phyloP scores from a whole-genome alignment of 1,140 invertebrate species.

The Penaeus indicus region DNA sequence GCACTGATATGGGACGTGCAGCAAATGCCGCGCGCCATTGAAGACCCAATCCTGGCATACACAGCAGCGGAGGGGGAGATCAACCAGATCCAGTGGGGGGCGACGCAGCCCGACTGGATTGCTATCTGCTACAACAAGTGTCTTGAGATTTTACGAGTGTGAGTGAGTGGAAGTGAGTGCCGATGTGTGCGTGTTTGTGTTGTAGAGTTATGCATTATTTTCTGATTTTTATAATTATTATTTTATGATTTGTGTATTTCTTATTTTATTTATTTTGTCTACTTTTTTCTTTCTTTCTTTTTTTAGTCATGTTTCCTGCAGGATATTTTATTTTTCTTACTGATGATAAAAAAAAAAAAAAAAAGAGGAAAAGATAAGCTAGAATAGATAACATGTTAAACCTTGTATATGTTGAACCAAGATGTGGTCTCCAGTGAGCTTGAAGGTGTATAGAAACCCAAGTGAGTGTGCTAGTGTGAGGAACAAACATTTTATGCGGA shows the following conservation, averaged over 20 bases:
- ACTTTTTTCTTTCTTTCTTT: neutral
- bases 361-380: too few species aligned
- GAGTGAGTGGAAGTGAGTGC: constrained; percentile 30
- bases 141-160: constrained; percentile 95
- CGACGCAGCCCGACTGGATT: constrained; percentile 99
- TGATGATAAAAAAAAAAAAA: too few species aligned
- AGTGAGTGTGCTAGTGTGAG: too few species aligned
- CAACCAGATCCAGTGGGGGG: constrained; percentile 99
- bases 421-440: too few species aligned
- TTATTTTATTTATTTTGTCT: constrained; percentile 1
- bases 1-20: constrained; percentile 99
- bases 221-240: neutral
- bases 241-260: neutral
- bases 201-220: neutral
- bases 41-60: constrained; percentile 99
- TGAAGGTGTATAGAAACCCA: too few species aligned
- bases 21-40: constrained; percentile 99
- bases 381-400: too few species aligned
- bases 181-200: constrained; percentile 9
- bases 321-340: too few species aligned
- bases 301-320: neutral
- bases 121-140: constrained; percentile 99
- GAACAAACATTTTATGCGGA: too few species aligned
- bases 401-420: too few species aligned
- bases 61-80: constrained; percentile 98